Evolutionary conservation across 2,888 invertebrate species (phyloP), one percentile per base, ranked within the genome.

Genomic region (Tetragnatha montana): DNA sequence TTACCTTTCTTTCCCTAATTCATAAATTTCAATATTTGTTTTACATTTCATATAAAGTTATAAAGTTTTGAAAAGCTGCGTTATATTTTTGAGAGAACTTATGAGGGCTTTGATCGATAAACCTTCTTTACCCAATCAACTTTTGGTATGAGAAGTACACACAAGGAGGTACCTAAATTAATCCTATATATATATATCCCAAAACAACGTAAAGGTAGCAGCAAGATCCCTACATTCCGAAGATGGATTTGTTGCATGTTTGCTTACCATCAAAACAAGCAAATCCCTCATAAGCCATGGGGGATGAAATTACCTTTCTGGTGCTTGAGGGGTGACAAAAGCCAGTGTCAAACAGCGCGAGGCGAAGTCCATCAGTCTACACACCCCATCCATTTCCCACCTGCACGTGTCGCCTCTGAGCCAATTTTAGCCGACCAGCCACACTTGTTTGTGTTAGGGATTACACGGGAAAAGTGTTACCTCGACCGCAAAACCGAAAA

Each of bases 391-490:
- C 22, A 21, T 49, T 76, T 78, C 60, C 78, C 51, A 51, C 78
- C 60, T 60, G 60, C 51, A 60, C 12, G 60, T 60, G 60, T 60
- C 60, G 6, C 12, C 22, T 35, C 17, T 22, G 60, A 78, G 78
- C 60, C 78, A 78, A 78, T 78, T 78, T 78, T 78, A 78, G 78
- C 21, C 22, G 14, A 51, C 78, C 78, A 21, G 8, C 22, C 78
- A 14, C 60, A 60, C 78, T 78, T 78, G 78, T 78, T 78, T 78
- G 60, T 78, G 78, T 78, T 78, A 22, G 17, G 78, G 78, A 78
- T 78, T 78, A 78, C 19, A 22, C 19, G 78, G 17, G 60, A 78
- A 68, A 10, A 47, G 21, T 78, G 19, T n/a, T 17, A 21, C 14
- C 22, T 14, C 35, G 75, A 75, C 75, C 75, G 47, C 75, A 75